These are phyloP conservation scores for Micropoecilia bifurca DNA, from an alignment of 2,797 vertebrate genomes.

Conservation along the genomic window DNA sequence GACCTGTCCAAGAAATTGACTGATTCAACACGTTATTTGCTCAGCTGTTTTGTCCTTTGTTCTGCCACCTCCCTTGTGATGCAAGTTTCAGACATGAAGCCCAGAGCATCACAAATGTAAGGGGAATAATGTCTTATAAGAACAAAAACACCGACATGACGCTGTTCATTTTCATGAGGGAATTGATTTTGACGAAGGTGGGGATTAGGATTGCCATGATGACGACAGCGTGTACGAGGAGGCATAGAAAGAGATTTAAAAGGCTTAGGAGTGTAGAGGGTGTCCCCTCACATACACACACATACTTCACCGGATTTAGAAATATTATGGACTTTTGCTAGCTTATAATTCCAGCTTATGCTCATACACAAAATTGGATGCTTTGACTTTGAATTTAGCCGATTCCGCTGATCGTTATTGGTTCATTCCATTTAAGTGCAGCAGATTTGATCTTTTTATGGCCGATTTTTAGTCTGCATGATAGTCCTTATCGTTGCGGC, in stretches of 20 bases:
- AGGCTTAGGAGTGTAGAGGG: slow-evolving; percentile 62
- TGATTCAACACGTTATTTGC: slow-evolving; percentile 2
- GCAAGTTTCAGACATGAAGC: slow-evolving; percentile 1
- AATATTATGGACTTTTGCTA: slow-evolving; percentile 44
- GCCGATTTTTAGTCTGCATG: slow-evolving; percentile 49
- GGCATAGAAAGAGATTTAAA: slow-evolving; percentile 62
- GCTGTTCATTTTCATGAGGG: slow-evolving; percentile 40
- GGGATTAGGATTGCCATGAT: slow-evolving; percentile 67
- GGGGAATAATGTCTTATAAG: slow-evolving; percentile 48
- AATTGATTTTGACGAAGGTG: slow-evolving; percentile 54
- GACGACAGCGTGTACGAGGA: slow-evolving; percentile 58
- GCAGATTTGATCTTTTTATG: slow-evolving; percentile 12
- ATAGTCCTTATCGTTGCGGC: slow-evolving; percentile 9
- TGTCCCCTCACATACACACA: slow-evolving; percentile 53
- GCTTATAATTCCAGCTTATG: slow-evolving; percentile 39
- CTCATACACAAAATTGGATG: slow-evolving; percentile 10
- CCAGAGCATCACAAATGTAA: slow-evolving; percentile 12
- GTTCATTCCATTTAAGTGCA: slow-evolving; percentile 19
- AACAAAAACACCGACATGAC: slow-evolving; percentile 36
- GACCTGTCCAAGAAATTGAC: slow-evolving; percentile 5
- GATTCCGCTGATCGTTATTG: slow-evolving; percentile 9
- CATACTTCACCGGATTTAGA: slow-evolving; percentile 51
- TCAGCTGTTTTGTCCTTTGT: slow-evolving; percentile 31
- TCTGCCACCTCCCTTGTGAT: slow-evolving; percentile 14
- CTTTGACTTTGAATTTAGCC: slow-evolving; percentile 8